phyloP scores from a whole-genome alignment of 2,797 vertebrate genomes.

The Steatocranus sp. region DNA sequence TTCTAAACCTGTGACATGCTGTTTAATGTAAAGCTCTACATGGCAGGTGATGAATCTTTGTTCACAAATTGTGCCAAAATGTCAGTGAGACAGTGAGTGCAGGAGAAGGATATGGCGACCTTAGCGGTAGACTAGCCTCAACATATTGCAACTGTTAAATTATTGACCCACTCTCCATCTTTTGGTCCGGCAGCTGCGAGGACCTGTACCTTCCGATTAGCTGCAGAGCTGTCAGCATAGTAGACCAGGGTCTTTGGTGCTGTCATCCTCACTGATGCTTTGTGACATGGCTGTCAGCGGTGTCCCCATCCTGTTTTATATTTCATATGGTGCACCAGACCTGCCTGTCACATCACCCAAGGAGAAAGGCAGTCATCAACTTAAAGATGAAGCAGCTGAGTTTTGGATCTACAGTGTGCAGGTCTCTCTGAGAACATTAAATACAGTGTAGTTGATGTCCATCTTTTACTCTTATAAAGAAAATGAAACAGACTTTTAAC shows the following conservation, averaged over 20 bases:
- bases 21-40: neutral
- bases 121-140: slow-evolving; percentile 49
- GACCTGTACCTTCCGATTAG: slow-evolving; percentile 85
- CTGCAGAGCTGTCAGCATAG: slow-evolving; percentile 70
- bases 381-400: slow-evolving; percentile 20
- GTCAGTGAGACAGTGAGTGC: slow-evolving; percentile 4
- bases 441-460: neutral
- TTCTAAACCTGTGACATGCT: neutral
- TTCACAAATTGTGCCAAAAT: neutral
- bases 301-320: slow-evolving; percentile 68
- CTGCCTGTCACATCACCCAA: slow-evolving; percentile 58
- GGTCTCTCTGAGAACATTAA: neutral
- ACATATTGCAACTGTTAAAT: slow-evolving; percentile 82
- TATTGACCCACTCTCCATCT: slow-evolving; percentile 80
- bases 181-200: slow-evolving; percentile 75
- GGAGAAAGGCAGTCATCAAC: slow-evolving; percentile 53
- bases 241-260: slow-evolving; percentile 66
- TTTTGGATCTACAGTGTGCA: neutral
- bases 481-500: neutral
- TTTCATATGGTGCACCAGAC: slow-evolving; percentile 70
- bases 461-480: neutral
- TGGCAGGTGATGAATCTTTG: neutral
- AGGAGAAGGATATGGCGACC: slow-evolving; percentile 28
- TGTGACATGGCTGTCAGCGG: slow-evolving; percentile 75
- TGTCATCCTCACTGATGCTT: slow-evolving; percentile 77